Evolutionary conservation across 2,797 vertebrate species (phyloP), one percentile per base, ranked within the genome.

Genomic region (Chaenodraco wilsoni): DNA sequence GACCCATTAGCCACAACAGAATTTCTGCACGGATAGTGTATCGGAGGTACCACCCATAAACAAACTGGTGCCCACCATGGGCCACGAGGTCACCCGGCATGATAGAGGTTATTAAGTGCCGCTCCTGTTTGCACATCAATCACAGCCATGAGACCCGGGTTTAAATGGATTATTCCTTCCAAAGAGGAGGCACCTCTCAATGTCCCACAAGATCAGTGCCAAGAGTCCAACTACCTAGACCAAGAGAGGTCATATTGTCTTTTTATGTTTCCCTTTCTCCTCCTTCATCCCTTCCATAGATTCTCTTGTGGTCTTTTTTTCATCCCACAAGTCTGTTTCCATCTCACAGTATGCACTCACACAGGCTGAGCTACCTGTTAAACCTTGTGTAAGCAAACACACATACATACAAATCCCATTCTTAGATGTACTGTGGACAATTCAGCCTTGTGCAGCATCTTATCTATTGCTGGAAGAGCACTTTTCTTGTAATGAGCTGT

Each of bases 41-140:
- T 95, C 94, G 89, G 91, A 93, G 88, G 93, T 91, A 93, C 92
- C 88, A 90, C 95, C 95, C 93, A 85, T 95, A 96, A 96, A 97
- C 95, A 97, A 96, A 96, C 95, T 80, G 86, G 80, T 86, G 92
- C 81, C 82, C 5, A 84, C 90, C 60, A 59, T 55, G 60, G 86
- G 78, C 82, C 83, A 48, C 6, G 83, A 84, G 90, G 91, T 94
- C 91, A 89, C 90, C 75, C 63, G 88, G 89, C 87, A 86, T 46
- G 80, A 93, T 93, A 91, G 92, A 94, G 94, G 94, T 94, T 95
- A 93, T 92, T 93, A 86, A 94, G 94, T 93, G 89, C 76, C 50
- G 78, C 68, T 74, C 80, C 59, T 62, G 86, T 90, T 92, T 77
- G 83, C 84, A 92, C 93, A 88, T 96, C 90, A 82, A 90, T 96